Conservation (phyloP, 2,113 vertebrate species). For the Microcebus murinus region DNA sequence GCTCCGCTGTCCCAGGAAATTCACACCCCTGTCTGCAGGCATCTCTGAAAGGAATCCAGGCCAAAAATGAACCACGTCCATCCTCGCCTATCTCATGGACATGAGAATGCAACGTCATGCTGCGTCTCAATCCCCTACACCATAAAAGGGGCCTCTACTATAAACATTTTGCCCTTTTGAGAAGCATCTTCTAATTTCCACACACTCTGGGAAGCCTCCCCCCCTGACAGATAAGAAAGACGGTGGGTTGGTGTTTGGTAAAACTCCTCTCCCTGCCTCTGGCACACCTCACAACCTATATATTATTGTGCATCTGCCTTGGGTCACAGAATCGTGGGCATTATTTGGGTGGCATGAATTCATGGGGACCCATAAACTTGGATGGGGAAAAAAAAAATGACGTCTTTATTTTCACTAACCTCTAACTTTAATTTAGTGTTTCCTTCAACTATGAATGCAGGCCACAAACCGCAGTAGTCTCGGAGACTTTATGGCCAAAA, state of each 20-base stretch:
- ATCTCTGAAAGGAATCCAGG: not conserved
- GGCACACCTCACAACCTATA: not conserved
- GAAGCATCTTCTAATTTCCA: not conserved
- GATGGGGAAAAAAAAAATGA: not conserved
- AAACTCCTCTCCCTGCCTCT: not conserved
- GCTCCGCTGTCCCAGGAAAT: not conserved
- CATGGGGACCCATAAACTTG: not conserved
- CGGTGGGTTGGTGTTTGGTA: too few relatives aligned
- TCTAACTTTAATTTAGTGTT: slow-evolving; percentile 43
- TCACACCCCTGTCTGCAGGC: not conserved
- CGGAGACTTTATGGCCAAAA: not conserved
- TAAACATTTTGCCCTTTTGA: not conserved
- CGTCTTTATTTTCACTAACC: slow-evolving; percentile 32
- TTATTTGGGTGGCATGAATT: not conserved
- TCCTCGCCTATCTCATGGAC: accelerated
- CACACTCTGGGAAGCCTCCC: not conserved
- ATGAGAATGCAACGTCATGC: not conserved
- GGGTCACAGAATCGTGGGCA: not conserved
- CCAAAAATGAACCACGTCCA: not conserved
- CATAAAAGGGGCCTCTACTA: not conserved
- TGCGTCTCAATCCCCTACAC: not conserved
- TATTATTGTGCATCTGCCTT: not conserved
- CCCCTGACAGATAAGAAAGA: not conserved
- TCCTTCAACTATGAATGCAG: not conserved
- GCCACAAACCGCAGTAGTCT: not conserved